These are phyloP conservation scores for Notocelia uddmanniana DNA, from an alignment of 2,888 invertebrate genomes.

Conservation along the genomic window DNA sequence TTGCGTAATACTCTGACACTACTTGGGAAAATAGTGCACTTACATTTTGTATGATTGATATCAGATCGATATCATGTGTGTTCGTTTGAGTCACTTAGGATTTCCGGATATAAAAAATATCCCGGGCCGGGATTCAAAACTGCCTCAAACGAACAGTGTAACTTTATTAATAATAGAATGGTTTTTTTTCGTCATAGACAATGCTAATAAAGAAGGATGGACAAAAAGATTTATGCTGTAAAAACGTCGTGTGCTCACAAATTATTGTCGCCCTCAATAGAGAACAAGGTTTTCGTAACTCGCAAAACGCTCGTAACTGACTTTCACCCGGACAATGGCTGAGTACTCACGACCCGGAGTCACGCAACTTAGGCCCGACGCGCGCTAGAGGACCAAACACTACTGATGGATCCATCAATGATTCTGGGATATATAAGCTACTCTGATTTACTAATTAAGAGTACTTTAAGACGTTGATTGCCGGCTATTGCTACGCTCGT, in stretches of 20 bases:
- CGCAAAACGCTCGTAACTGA: constrained; percentile 73
- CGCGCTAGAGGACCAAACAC: constrained; percentile 21
- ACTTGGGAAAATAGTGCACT: neutral
- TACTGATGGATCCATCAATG: neutral
- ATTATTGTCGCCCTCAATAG: constrained; percentile 55
- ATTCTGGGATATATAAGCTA: neutral
- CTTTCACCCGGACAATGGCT: constrained; percentile 81
- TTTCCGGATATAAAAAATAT: neutral
- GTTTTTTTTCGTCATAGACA: neutral
- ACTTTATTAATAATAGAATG: neutral
- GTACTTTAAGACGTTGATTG: too few species aligned
- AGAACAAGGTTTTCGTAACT: constrained; percentile 72
- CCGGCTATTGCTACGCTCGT: too few species aligned
- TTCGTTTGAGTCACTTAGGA: neutral
- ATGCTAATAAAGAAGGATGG: constrained; percentile 1
- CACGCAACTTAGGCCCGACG: constrained; percentile 61
- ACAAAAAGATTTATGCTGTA: constrained; percentile 22
- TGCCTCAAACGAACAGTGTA: neutral
- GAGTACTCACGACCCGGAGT: constrained; percentile 69
- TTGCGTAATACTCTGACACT: constrained; percentile 1
- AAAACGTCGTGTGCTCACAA: constrained; percentile 46
- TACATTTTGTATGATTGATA: neutral
- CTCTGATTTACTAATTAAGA: too few species aligned
- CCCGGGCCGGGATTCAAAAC: neutral
- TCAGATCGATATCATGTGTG: too few species aligned